Conservation (phyloP, 2,797 vertebrate genomes). For the Tapera naevia region DNA sequence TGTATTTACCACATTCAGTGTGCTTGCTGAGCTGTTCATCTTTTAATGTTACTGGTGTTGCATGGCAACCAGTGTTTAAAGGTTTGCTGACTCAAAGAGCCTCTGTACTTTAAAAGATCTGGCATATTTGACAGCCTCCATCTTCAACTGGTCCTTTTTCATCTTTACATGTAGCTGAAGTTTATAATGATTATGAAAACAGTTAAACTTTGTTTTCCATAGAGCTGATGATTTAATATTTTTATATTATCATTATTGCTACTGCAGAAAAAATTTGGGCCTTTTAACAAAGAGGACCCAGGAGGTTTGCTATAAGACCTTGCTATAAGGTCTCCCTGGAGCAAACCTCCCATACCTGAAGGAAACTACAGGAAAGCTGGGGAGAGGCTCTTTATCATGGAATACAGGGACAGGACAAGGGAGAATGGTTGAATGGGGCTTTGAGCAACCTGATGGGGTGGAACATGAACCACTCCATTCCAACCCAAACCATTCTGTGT, state of each 20-base stretch:
- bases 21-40: constrained; percentile 32
- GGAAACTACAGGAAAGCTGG: too few relatives aligned
- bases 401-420: too few relatives aligned
- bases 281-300: background rate
- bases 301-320: background rate
- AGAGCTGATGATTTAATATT: background rate
- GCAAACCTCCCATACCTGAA: too few relatives aligned
- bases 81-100: constrained; percentile 28
- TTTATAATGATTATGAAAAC: background rate
- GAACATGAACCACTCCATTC: too few relatives aligned
- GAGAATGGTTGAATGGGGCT: too few relatives aligned
- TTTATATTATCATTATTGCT: background rate
- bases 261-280: background rate
- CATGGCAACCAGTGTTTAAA: constrained; percentile 14
- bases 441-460: too few relatives aligned
- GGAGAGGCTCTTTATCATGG: too few relatives aligned
- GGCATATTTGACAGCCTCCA: background rate
- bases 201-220: background rate
- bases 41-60: background rate
- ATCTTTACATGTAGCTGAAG: background rate
- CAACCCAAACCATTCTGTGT: too few relatives aligned
- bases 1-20: background rate
- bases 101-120: background rate
- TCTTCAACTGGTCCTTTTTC: background rate
- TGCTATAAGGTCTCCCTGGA: too few relatives aligned